phyloP scores from a whole-genome alignment of 2,113 vertebrate genomes.

The Equus przewalskii region DNA sequence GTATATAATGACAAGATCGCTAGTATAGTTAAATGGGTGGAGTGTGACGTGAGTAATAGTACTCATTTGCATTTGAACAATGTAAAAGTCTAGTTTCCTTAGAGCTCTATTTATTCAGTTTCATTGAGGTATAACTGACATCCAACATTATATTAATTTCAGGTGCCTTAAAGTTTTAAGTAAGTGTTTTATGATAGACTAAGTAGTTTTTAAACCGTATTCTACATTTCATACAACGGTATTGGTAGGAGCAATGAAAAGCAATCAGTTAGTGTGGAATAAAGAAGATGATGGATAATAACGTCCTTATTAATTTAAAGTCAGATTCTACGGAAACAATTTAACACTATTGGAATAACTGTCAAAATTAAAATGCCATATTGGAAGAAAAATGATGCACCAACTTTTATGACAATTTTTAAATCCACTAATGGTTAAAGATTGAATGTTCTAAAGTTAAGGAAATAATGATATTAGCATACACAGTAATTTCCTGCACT shows the following conservation, averaged over 20 bases:
- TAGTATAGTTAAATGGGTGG: no score
- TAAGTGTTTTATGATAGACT: not conserved
- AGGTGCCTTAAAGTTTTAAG: not conserved
- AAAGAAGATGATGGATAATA: not conserved
- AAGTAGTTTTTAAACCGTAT: not conserved
- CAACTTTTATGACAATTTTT: not conserved
- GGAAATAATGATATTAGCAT: fast-evolving
- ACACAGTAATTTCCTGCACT: not conserved
- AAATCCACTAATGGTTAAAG: not conserved
- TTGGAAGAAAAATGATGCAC: not conserved
- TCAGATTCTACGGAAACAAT: not conserved
- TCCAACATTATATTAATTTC: no score
- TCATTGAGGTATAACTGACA: no score
- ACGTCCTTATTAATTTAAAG: not conserved
- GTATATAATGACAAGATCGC: not conserved
- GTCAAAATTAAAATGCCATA: not conserved
- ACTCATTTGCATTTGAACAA: not conserved
- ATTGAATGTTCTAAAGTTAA: not conserved
- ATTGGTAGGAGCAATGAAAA: not conserved
- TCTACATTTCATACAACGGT: not conserved
- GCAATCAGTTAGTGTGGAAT: not conserved
- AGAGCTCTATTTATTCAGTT: not conserved
- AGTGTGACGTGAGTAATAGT: not conserved
- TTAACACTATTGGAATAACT: not conserved
- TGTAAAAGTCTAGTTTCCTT: not conserved